Conservation (phyloP, 2,797 vertebrate genomes). For the Pseudochirops corinnae region DNA sequence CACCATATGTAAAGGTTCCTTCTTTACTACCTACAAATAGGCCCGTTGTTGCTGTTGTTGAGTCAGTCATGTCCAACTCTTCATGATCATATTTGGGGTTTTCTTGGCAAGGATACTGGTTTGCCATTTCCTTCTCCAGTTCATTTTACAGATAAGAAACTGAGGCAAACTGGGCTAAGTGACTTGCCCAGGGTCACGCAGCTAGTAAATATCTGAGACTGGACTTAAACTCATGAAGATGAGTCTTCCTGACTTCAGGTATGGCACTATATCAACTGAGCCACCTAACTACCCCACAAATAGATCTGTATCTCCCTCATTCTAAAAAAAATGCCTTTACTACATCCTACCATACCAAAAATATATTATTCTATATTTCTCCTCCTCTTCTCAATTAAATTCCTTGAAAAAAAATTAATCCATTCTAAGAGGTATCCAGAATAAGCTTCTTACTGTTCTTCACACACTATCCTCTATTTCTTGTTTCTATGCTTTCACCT, state of each 20-base stretch:
- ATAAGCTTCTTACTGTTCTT: background rate
- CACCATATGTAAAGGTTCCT: background rate
- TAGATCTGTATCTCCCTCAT: background rate
- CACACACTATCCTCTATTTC: background rate
- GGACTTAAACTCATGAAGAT: background rate
- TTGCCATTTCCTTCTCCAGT: background rate
- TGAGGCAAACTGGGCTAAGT: background rate
- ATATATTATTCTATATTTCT: background rate
- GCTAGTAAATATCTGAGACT: background rate
- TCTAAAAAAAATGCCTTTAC: background rate
- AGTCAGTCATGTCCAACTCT: background rate
- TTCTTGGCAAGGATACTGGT: background rate
- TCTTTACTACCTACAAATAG: background rate
- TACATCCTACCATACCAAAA: background rate
- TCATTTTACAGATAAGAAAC: background rate
- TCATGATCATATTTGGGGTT: background rate
- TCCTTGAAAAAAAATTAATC: background rate
- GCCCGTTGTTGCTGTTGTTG: background rate
- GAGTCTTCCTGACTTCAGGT: background rate
- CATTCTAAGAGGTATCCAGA: background rate
- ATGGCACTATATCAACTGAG: background rate
- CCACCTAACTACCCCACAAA: background rate
- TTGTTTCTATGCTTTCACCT: background rate
- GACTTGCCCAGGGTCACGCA: background rate
- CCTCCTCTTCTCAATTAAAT: background rate